A percentile compares a stretch with the other conserved stretches of the same genome.
Conservation (phyloP, 92 coral and sea anemone species). For the Galaxea fascicularis region DNA sequence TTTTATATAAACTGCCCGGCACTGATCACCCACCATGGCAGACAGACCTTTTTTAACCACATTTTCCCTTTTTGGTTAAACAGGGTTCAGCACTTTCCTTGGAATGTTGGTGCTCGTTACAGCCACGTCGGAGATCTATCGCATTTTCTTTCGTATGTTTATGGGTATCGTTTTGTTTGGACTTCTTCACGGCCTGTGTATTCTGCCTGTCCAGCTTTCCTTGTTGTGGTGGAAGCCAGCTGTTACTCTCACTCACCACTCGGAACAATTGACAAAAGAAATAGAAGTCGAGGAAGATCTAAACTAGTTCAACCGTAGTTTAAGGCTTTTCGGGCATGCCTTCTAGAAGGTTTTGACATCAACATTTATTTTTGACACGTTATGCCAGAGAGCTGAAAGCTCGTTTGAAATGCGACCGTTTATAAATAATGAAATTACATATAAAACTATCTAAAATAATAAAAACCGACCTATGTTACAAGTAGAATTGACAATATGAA, state of each 20-base stretch:
- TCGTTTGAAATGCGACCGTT: no score
- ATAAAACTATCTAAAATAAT: no score
- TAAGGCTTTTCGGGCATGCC: neutral
- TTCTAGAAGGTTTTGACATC: neutral
- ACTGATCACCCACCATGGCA: no score
- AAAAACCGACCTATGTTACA: no score
- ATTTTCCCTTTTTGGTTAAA: neutral
- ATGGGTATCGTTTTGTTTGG: conserved; percentile 84
- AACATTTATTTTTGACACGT: no score
- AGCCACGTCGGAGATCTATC: conserved; percentile 82
- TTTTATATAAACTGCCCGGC: no score
- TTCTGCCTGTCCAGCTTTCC: conserved; percentile 83
- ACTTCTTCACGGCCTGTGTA: conserved; percentile 82
- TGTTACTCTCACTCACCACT: neutral
- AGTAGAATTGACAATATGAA: no score
- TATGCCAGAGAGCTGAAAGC: no score
- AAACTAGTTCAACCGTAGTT: neutral
- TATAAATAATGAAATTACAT: no score
- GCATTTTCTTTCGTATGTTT: conserved; percentile 89
- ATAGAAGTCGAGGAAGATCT: conserved; percentile 3
- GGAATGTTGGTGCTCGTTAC: conserved; percentile 78
- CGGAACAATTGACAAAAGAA: conserved; percentile 7
- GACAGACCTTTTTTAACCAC: neutral
- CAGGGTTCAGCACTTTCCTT: conserved; percentile 78
- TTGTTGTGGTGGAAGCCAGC: conserved; percentile 59